Conservation (phyloP, 2,888 invertebrate genomes). For the Lasiommata megera region DNA sequence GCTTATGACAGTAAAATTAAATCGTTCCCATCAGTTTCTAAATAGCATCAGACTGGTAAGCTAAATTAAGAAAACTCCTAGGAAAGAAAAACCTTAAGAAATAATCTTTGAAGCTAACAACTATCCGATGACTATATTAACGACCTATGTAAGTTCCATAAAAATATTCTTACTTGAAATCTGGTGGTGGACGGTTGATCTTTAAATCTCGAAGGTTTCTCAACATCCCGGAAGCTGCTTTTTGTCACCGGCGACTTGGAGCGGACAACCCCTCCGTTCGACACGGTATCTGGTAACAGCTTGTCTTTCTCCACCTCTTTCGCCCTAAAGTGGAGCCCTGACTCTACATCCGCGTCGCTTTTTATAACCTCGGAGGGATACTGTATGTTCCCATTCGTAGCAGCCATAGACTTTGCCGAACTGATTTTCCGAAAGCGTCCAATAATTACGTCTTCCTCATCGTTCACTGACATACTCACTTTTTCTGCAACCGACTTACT, state of each 20-base stretch:
- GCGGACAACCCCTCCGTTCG: conserved; percentile 45
- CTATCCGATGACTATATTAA: too few relatives aligned
- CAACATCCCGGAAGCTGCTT: conserved; percentile 83
- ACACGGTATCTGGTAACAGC: conserved; percentile 46
- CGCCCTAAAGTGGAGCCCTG: conserved; percentile 61
- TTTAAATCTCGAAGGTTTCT: conserved; percentile 83
- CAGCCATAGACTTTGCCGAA: conserved; percentile 78
- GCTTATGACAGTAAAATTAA: too few relatives aligned
- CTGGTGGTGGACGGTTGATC: conserved; percentile 83
- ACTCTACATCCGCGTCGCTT: conserved; percentile 57
- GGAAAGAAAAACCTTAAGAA: too few relatives aligned
- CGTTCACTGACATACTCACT: conserved; percentile 49
- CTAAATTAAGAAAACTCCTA: too few relatives aligned
- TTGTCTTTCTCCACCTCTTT: conserved; percentile 59
- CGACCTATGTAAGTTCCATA: too few relatives aligned
- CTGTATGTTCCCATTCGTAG: conserved; percentile 74
- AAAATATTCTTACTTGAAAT: conserved; percentile 75
- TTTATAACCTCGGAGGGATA: conserved; percentile 61
- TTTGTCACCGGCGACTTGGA: conserved; percentile 67
- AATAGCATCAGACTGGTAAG: too few relatives aligned
- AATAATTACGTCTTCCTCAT: conserved; percentile 75
- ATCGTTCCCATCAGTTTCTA: too few relatives aligned
- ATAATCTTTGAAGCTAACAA: too few relatives aligned
- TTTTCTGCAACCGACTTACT: conserved; percentile 42
- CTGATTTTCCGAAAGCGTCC: conserved; percentile 77